Conservation (phyloP, 2,797 vertebrate species). For the Moxostoma hubbsi region DNA sequence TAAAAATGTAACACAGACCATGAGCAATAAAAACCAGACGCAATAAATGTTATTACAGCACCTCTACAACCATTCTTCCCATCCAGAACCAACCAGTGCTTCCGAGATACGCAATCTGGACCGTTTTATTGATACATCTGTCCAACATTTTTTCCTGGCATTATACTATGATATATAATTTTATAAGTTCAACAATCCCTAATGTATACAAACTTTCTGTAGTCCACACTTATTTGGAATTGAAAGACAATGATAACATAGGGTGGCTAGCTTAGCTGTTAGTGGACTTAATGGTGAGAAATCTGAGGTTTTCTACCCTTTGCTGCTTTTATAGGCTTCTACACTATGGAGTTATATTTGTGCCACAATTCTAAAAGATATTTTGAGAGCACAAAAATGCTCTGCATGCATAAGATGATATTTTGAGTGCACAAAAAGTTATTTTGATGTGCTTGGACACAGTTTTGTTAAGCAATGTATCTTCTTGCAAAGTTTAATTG, state of each 20-base stretch:
- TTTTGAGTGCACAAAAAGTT: too few relatives aligned
- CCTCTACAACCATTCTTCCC: conserved; percentile 45
- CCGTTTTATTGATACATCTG: conserved; percentile 68
- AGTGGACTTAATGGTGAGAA: conserved; percentile 73
- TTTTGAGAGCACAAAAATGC: too few relatives aligned
- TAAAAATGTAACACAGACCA: conserved; percentile 55
- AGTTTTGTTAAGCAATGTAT: too few relatives aligned
- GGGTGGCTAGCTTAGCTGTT: conserved; percentile 62
- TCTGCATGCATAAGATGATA: too few relatives aligned
- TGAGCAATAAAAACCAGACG: conserved; percentile 45
- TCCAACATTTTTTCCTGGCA: conserved; percentile 59
- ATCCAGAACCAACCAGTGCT: conserved; percentile 28
- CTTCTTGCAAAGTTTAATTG: too few relatives aligned
- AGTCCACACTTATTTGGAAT: conserved; percentile 58
- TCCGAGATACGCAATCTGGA: conserved; percentile 51
- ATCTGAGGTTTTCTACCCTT: conserved; percentile 73
- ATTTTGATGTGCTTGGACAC: too few relatives aligned
- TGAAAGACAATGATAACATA: conserved; percentile 72
- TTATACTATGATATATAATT: conserved; percentile 62
- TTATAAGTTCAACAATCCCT: conserved; percentile 62
- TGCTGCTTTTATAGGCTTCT: conserved; percentile 72
- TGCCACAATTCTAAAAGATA: too few relatives aligned
- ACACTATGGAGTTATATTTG: neutral
- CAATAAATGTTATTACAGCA: conserved; percentile 59
- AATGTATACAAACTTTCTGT: conserved; percentile 59